phyloP scores from a whole-genome alignment of 2,113 vertebrate species.

The Piprites chloris region DNA sequence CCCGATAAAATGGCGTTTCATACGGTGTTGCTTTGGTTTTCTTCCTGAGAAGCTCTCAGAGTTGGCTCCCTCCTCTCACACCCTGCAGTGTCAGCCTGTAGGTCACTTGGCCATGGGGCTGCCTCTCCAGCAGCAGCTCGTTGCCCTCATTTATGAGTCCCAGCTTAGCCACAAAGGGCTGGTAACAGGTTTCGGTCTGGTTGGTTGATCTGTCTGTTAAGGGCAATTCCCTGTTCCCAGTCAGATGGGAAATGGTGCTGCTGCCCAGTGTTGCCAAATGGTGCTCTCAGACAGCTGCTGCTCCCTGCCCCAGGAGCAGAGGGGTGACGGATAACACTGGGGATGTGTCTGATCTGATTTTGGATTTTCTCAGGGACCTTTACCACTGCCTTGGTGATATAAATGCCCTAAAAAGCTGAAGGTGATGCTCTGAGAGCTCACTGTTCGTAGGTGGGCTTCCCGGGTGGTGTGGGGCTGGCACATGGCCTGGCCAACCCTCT shows the following conservation, averaged over 20 bases:
- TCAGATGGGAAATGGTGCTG: neutral
- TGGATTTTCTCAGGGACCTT: neutral
- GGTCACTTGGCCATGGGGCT: neutral
- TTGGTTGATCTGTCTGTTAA: neutral
- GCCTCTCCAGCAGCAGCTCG: neutral
- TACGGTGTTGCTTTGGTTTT: neutral
- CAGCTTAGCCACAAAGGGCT: neutral
- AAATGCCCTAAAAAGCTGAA: neutral
- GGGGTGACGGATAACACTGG: neutral
- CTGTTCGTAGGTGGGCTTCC: neutral
- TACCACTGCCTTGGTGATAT: neutral
- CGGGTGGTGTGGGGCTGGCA: neutral
- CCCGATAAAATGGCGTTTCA: fast-evolving
- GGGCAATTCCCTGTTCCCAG: neutral
- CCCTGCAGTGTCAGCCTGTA: too few relatives aligned
- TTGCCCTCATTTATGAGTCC: neutral
- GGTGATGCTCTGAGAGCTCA: neutral
- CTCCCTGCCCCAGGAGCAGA: neutral
- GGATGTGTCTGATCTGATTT: neutral
- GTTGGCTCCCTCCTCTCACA: neutral
- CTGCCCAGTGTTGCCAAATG: neutral
- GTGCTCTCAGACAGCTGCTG: neutral
- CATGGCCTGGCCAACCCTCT: fast-evolving
- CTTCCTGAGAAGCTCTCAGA: neutral
- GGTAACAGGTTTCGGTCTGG: neutral